Base-by-base conservation (phyloP, 2,113 vertebrate genomes). In the Conger conger region DNA sequence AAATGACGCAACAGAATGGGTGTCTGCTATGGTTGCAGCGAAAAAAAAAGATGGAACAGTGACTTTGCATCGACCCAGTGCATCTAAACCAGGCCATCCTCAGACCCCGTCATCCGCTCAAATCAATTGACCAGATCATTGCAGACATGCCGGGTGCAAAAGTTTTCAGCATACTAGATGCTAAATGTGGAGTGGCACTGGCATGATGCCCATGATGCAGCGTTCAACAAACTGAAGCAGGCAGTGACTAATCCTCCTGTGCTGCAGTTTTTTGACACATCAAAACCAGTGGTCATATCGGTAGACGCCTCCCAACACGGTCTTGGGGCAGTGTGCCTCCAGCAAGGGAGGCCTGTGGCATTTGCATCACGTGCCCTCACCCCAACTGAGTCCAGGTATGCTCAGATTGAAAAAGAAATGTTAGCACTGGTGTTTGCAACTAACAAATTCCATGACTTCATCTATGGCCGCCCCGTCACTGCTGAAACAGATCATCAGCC, bases 51-150 rank as follows among this genome's bases (percentile, higher is more conserved):
- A 84, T 83, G 57, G 84, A 13, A 50, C 36, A 0, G 35, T 87
- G 6, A 76, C 33, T 87, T 17, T 87, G 84, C 40, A 80, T 82
- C 36, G 84, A 87, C 27, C 84, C 76, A 16, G 80, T 86, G 3
- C 84, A 86, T 36, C 82, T 89, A 11, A 87, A 82, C 40, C 86
- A 84, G 38, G 82, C 82, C 0, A 73, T 87, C 27, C 73, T 87
- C 36, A 84, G 86, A 20, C 82, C 40, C 0, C 84, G 84, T 30
- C 76, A 54, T 57, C 86, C 84, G 2, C 79, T 87, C 76, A 86
- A 76, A 36, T 84, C 87, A 36, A 53, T 84, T 7, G 86, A 88
- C 33, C 81, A 85, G 79, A 78, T 80, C 18, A 73, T 82, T 50
- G 76, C 76, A 45, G 37, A 82, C 30, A 78, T 82, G 81, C 76